These are phyloP conservation scores for Festucalex cinctus DNA, from an alignment of 2,113 vertebrate genomes.

Conservation along the genomic window DNA sequence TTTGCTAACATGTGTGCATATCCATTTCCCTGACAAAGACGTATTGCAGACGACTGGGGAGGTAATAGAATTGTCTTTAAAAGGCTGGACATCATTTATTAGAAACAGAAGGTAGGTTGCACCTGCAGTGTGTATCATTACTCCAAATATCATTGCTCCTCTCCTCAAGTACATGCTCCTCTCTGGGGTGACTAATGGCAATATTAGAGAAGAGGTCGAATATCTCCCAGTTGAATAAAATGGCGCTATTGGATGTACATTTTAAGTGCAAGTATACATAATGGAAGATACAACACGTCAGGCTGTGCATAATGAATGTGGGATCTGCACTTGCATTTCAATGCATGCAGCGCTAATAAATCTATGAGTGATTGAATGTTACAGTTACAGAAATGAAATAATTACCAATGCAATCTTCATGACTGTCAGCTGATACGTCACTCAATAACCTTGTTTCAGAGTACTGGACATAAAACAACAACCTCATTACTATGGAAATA, in stretches of 20 bases:
- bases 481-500: too few species aligned
- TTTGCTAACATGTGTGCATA: constrained; percentile 74
- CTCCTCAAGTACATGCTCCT: constrained; percentile 48
- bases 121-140: constrained; percentile 64
- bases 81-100: constrained; percentile 73
- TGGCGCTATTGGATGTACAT: background rate
- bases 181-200: constrained; percentile 32
- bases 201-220: constrained; percentile 21
- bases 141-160: constrained; percentile 59
- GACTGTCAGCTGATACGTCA: background rate
- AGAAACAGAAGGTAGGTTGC: constrained; percentile 64
- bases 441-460: background rate
- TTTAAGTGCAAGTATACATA: background rate
- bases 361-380: background rate
- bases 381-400: background rate
- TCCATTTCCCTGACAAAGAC: constrained; percentile 76
- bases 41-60: constrained; percentile 70
- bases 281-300: constrained; percentile 2
- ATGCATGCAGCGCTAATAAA: background rate
- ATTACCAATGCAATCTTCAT: background rate
- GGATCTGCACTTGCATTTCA: background rate
- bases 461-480: too few species aligned
- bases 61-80: constrained; percentile 82
- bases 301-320: background rate
- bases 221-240: constrained; percentile 18